Base-by-base conservation (phyloP, 2,888 invertebrate genomes). In the Sinhomidia bicolor region DNA sequence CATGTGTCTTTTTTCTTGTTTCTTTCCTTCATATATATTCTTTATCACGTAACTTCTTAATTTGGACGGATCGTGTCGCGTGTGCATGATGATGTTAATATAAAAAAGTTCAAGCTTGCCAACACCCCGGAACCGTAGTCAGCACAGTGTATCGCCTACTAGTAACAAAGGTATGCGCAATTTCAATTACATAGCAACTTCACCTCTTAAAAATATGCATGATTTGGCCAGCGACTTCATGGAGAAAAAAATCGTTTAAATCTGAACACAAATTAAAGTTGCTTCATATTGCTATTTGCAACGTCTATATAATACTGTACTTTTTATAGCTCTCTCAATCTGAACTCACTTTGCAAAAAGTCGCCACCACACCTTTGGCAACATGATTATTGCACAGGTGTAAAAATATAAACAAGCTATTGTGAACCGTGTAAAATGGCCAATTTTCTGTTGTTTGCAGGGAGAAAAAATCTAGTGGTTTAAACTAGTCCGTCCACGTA, bases 381-480 rank as follows among this genome's bases (percentile, higher is more conserved):
- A 14, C 14, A 51, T 4, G 14, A n/a, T n/a, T n/a, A n/a, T n/a
- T n/a, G n/a, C n/a, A n/a, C n/a, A n/a, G n/a, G n/a, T n/a, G n/a
- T n/a, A n/a, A n/a, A n/a, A n/a, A n/a, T n/a, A n/a, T n/a, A n/a
- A n/a, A n/a, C n/a, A n/a, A n/a, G n/a, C n/a, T n/a, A n/a, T n/a
- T n/a, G n/a, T n/a, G n/a, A n/a, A n/a, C n/a, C n/a, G n/a, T n/a
- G n/a, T n/a, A 14, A n/a, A 51, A 14, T 51, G 5, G 51, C 9
- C 51, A 10, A 29, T 14, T 62, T 29, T 14, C n/a, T 71, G 12
- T 71, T 44, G 32, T 14, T 83, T 86, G 36, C 68, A 89, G 89
- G 83, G 89, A 89, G 89, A 89, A 89, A 89, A 89, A 89, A 89
- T 89, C 88, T 89, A 65, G 89, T 89, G 89, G 88, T 89, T 74